These are phyloP conservation scores for Plectropomus leopardus DNA, from an alignment of 2,113 vertebrate genomes.

Conservation along the genomic window DNA sequence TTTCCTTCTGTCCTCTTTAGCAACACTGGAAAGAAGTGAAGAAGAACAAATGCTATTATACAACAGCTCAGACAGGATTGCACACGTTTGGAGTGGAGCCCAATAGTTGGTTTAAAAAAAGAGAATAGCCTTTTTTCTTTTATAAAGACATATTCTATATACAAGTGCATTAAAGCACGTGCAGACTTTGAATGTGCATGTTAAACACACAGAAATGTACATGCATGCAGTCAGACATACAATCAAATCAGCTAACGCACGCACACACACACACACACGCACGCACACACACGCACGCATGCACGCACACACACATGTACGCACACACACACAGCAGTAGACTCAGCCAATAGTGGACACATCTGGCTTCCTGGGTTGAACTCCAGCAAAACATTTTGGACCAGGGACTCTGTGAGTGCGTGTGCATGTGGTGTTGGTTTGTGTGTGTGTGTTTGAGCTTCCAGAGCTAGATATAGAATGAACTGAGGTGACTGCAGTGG, in stretches of 20 bases:
- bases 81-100: background rate
- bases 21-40: conserved; percentile 16
- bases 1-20: background rate
- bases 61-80: conserved; percentile 16
- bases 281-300: conserved; percentile 5
- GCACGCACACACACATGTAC: background rate
- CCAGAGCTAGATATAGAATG: conserved; percentile 52
- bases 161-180: background rate
- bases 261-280: conserved; percentile 1
- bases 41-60: conserved; percentile 41
- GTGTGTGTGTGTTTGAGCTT: background rate
- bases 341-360: conserved; percentile 22
- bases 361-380: conserved; percentile 61
- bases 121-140: background rate
- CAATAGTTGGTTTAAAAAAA: conserved; percentile 6
- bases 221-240: background rate
- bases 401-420: conserved; percentile 14
- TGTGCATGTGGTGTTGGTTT: conserved; percentile 7
- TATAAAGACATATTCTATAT: background rate
- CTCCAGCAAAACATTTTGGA: conserved; percentile 37
- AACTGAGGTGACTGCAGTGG: conserved; percentile 52
- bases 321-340: conserved; percentile 1
- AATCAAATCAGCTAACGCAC: too few species aligned
- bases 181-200: background rate
- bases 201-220: background rate